Evolutionary conservation across 2,113 vertebrate species (phyloP).

Genomic region (Regulus satrapa): DNA sequence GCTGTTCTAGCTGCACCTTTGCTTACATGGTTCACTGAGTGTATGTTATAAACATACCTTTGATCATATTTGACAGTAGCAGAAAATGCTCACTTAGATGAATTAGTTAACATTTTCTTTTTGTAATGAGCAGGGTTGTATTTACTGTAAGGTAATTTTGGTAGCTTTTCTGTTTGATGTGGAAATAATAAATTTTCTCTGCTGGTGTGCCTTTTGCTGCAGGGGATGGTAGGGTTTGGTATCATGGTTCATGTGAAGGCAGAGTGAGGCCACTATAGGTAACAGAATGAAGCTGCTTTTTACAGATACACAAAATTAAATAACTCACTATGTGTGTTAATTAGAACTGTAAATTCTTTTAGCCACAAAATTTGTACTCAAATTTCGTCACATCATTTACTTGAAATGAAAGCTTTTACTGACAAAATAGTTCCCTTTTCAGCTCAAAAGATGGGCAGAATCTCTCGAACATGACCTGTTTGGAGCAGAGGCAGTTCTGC

Average conservation of each 20-base stretch:
- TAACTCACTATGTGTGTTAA: not conserved
- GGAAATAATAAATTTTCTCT: not conserved
- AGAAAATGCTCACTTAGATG: not conserved
- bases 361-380: not conserved
- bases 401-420: slow-evolving; percentile 4
- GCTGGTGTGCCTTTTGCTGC: not conserved
- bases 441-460: not conserved
- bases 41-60: not conserved
- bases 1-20: not conserved
- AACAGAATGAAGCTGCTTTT: not conserved
- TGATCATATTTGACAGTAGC: not conserved
- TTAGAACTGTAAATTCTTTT: not conserved
- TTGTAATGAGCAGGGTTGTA: not conserved
- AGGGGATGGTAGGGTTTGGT: not conserved
- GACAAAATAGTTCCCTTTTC: not conserved
- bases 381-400: not conserved
- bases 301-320: not conserved
- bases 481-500: not conserved
- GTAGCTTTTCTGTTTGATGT: not conserved
- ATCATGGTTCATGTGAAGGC: not conserved
- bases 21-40: not conserved
- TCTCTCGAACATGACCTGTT: not conserved
- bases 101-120: not conserved
- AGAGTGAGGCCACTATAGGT: not conserved
- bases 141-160: not conserved